Conservation (phyloP, 2,113 vertebrate genomes). For the Stegastes partitus region DNA sequence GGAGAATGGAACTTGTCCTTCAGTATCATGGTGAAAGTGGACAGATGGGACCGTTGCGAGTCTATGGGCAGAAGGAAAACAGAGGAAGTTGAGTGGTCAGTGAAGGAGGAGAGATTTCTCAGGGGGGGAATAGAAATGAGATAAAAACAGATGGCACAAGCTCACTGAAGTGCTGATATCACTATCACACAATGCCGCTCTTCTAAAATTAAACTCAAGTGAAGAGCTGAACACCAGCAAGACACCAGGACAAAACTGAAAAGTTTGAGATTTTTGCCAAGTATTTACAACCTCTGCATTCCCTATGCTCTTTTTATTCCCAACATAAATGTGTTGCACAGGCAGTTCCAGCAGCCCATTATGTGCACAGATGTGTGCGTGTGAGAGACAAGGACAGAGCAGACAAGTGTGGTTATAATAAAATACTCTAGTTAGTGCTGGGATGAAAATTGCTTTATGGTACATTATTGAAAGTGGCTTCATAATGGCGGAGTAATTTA, state of each 20-base stretch:
- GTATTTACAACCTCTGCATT: slow-evolving; percentile 12
- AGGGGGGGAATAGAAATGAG: slow-evolving; percentile 1
- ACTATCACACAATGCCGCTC: slow-evolving; percentile 15
- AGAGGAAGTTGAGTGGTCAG: slow-evolving; percentile 39
- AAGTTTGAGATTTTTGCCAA: slow-evolving; percentile 5
- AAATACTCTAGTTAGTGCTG: slow-evolving; percentile 18
- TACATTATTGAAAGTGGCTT: slow-evolving; percentile 39
- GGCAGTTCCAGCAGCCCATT: slow-evolving; percentile 29
- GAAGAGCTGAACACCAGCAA: not conserved
- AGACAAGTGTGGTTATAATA: slow-evolving; percentile 21
- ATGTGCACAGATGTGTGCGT: slow-evolving; percentile 24
- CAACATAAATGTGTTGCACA: slow-evolving; percentile 31
- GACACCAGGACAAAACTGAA: not conserved
- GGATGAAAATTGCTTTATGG: slow-evolving; percentile 42
- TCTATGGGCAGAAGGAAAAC: slow-evolving; percentile 83
- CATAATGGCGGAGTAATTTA: slow-evolving; percentile 43
- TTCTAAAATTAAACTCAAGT: not conserved
- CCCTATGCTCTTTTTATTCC: slow-evolving; percentile 10
- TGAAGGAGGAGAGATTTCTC: slow-evolving; percentile 3
- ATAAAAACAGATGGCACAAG: slow-evolving; percentile 46
- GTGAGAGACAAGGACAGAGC: slow-evolving; percentile 20
- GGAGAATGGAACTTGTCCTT: slow-evolving; percentile 99
- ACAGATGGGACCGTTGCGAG: slow-evolving; percentile 96
- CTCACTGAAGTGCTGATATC: slow-evolving; percentile 20
- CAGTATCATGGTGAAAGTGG: slow-evolving; percentile 98